phyloP scores from a whole-genome alignment of 30 jellyfish, hydroid and myxozoan species.

The Turritopsis rubra region DNA sequence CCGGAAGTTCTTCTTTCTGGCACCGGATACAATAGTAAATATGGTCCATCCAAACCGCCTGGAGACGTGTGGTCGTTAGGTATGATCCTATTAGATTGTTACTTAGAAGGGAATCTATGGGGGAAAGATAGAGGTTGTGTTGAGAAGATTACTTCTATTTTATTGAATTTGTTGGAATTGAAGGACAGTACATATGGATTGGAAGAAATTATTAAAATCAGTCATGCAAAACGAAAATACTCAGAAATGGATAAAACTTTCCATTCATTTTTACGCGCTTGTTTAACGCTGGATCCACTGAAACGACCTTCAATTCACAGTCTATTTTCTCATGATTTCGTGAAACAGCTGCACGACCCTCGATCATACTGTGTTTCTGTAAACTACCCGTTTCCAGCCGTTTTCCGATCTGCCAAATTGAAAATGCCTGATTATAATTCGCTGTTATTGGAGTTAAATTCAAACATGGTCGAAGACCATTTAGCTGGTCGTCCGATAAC shows the following conservation, averaged over 20 bases:
- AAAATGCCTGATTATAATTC: conserved; percentile 63
- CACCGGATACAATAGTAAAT: conserved; percentile 18
- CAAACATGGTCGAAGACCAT: conserved; percentile 67
- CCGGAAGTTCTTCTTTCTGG: conserved; percentile 88
- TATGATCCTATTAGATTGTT: conserved; percentile 79
- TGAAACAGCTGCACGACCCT: conserved; percentile 13
- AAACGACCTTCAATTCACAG: conserved; percentile 24
- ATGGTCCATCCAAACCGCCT: conserved; percentile 42
- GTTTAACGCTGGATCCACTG: conserved; percentile 51
- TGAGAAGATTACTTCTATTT: conserved; percentile 5
- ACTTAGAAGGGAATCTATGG: conserved; percentile 53
- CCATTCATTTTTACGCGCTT: conserved; percentile 53
- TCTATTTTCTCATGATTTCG: conserved; percentile 23
- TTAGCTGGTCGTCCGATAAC: conserved; percentile 60
- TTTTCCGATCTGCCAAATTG: conserved; percentile 52
- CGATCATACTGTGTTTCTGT: neutral
- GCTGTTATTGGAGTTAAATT: conserved; percentile 56
- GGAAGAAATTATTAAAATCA: conserved; percentile 18
- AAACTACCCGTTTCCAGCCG: conserved; percentile 63
- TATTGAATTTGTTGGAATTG: conserved; percentile 13
- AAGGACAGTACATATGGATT: conserved; percentile 5
- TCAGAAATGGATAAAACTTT: conserved; percentile 39
- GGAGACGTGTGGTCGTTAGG: conserved; percentile 97
- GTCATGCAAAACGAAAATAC: conserved; percentile 2
- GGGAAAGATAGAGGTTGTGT: conserved; percentile 17